These are phyloP conservation scores for Ooceraea biroi DNA, from an alignment of 1,140 invertebrate genomes.

Conservation along the genomic window DNA sequence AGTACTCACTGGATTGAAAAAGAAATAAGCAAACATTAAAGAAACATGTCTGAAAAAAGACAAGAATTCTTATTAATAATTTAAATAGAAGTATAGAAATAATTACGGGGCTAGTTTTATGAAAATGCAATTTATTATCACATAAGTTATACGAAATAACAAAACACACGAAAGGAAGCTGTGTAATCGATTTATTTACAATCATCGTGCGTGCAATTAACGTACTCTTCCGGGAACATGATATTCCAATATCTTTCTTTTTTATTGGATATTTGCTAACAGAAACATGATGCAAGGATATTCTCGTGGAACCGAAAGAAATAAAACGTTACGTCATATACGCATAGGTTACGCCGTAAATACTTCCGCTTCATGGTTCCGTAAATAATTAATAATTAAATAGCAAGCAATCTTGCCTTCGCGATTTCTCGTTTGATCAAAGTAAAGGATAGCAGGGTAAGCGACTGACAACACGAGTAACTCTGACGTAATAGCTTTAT, in stretches of 20 bases:
- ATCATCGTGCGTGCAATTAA: not conserved
- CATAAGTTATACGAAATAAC: not conserved
- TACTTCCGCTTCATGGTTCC: not conserved
- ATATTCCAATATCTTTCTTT: not conserved
- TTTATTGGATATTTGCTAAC: not conserved
- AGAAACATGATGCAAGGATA: too few relatives aligned
- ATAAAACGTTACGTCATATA: too few relatives aligned
- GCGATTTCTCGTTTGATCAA: not conserved
- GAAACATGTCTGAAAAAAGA: not conserved
- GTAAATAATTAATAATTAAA: not conserved
- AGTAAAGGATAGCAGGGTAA: constrained; percentile 21
- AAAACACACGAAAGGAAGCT: not conserved
- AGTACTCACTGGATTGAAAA: not conserved
- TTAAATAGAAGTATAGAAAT: not conserved
- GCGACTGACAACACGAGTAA: constrained; percentile 33
- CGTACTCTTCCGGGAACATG: not conserved
- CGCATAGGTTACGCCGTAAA: not conserved
- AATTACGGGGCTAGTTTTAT: not conserved
- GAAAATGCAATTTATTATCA: constrained; percentile 14
- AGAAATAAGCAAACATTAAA: not conserved
- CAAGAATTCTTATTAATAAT: not conserved
- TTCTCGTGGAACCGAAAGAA: too few relatives aligned
- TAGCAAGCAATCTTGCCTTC: not conserved
- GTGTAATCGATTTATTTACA: constrained; percentile 24
- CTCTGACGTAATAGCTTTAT: constrained; percentile 47